Conservation (phyloP, 2,113 vertebrate species). For the Prinia subflava region DNA sequence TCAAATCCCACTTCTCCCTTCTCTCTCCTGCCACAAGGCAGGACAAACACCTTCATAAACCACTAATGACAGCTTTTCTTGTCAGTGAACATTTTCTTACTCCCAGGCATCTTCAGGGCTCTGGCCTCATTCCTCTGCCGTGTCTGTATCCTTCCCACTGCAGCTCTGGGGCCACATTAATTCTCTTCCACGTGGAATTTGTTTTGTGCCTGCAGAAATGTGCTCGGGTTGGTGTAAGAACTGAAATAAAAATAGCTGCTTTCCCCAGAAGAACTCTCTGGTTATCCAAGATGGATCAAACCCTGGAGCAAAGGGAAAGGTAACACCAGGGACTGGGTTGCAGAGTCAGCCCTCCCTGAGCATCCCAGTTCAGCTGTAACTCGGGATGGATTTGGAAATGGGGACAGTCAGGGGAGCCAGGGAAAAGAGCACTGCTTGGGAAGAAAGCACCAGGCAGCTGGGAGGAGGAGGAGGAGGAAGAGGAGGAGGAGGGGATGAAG, state of each 20-base stretch:
- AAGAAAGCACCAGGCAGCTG: background rate
- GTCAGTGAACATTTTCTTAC: background rate
- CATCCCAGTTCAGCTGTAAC: background rate
- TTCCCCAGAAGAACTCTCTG: conserved; percentile 1
- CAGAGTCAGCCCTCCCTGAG: background rate
- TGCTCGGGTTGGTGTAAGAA: background rate
- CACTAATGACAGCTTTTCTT: background rate
- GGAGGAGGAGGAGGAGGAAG: background rate
- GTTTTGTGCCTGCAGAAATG: background rate
- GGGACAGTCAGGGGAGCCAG: background rate
- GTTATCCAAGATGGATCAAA: background rate
- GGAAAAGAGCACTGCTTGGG: background rate
- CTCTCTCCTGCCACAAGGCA: background rate
- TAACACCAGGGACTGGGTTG: background rate
- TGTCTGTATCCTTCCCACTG: background rate
- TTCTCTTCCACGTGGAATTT: background rate
- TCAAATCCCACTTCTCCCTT: background rate
- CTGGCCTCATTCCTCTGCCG: background rate
- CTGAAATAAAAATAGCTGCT: conserved; percentile 9
- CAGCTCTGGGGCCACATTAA: background rate
- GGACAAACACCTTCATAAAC: background rate
- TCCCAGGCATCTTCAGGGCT: background rate
- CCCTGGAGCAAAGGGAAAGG: background rate
- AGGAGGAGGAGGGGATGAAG: background rate
- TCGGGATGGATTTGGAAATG: background rate